Evolutionary conservation across 2,888 invertebrate species (phyloP).

Genomic region (Ptychoptera albimana): DNA sequence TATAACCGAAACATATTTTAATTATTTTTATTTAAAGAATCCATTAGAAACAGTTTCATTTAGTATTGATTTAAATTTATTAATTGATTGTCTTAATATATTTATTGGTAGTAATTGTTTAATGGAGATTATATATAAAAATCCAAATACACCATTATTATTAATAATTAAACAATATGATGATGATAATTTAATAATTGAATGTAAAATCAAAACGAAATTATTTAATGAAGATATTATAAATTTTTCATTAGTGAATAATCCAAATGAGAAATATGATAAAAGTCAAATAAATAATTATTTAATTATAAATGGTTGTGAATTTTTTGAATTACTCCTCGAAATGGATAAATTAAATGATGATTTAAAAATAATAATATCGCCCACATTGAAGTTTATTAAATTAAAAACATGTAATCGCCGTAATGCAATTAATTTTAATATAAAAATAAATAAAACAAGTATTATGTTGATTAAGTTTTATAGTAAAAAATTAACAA

Average conservation of each 20-base stretch:
- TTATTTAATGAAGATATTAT: background rate
- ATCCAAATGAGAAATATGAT: background rate
- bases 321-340: background rate
- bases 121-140: background rate
- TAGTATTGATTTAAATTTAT: background rate
- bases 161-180: background rate
- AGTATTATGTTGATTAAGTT: background rate
- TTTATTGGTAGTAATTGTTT: background rate
- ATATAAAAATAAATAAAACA: background rate
- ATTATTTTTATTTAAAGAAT: background rate
- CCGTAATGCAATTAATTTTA: background rate
- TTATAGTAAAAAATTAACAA: constrained; percentile 12
- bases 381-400: background rate
- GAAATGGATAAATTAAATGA: background rate
- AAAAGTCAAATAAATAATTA: background rate
- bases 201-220: background rate
- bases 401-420: background rate
- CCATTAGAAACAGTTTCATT: background rate
- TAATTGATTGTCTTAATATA: background rate
- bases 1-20: background rate
- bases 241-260: background rate
- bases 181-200: background rate
- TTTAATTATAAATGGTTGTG: background rate
- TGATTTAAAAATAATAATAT: background rate
- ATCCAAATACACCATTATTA: background rate